Evolutionary conservation across 2,113 vertebrate genomes (phyloP), one percentile per base, ranked within the genome.

Genomic region (Tragelaphus strepsiceros): DNA sequence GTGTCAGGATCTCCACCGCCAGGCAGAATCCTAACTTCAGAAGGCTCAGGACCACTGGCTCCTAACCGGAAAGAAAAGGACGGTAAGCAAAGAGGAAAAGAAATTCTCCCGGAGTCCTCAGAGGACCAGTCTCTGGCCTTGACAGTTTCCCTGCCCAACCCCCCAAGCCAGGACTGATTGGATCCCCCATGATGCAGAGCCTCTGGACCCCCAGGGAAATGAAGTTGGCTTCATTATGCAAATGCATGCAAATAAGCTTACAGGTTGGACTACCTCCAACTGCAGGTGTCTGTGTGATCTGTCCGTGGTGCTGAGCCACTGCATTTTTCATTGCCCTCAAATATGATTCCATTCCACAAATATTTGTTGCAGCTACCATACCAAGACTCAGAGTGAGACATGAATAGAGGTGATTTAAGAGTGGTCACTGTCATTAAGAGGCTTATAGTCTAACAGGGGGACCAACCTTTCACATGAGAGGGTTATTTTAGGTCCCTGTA

Each of bases 191-290:
- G 78, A 98, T 97, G 97, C 95, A 97, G 86, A 93, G 96, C 89
- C 94, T 96, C 95, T 96, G 94, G 91, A 94, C 83, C 96, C 96
- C 87, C 83, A 89, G 95, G 96, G 98, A 97, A 97, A 98, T 97
- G 90, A 96, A 89, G 93, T 97, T 95, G 91, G 93, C 91, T 97
- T 96, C 87, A 88, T 98, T 98, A 98, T 97, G 96, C 96, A 98
- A 98, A 98, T 97, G 6, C 0, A 97, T 97, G 97, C 91, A 98
- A 97, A 98, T 97, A 64, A 87, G 84, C 46, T 46, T 84, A 96
- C 62, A 97, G 93, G 96, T 94, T 97, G 98, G 97, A 96, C 96
- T 92, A 96, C 96, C 98, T 98, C 98, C 98, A 97, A 98, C 87
- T 96, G 96, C 97, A 98, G 97, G 98, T 98, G 96, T 92, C 91